Evolutionary conservation across 1,140 invertebrate genomes (phyloP), one percentile per base, ranked within the genome.

Genomic region (Drosophila lacteicornis): DNA sequence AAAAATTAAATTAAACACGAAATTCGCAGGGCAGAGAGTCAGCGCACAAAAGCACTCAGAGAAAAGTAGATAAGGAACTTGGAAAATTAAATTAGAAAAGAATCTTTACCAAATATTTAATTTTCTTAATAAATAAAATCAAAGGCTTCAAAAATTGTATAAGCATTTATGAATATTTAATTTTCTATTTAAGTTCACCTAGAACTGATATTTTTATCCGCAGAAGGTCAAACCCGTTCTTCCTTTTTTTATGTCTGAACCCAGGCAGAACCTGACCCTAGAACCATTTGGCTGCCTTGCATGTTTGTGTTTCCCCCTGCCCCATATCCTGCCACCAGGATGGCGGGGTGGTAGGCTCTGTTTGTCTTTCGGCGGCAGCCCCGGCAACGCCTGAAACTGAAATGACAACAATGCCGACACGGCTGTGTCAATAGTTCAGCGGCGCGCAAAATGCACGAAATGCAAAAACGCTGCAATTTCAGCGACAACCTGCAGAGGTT

Each of bases 351-450:
- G 19, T 38, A 43, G 42, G 38, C 43, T 46, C 42, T 68, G 67
- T 67, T 82, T 68, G 65, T 78, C 67, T 75, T 62, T 68, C 45
- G 61, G 22, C 47, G 45, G 11, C n/a, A 50, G 7, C 15, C 43
- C 22, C 9, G 33, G 43, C 67, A 58, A 51, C 49, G 66, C 60
- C 40, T 46, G 45, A 38, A 65, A 71, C 59, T 66, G 42, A 51
- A 60, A 74, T 53, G 53, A 58, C 57, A 77, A 71, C 19, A 71
- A 42, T 75, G 83, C 57, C 79, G 84, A 83, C 82, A 79, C 59
- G 83, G 45, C 70, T 79, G 42, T 86, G 83, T 79, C 83, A 86
- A 86, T 76, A 75, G 75, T 33, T 33, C 62, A 58, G 42, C 50
- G 45, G 43, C 11, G 19, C 59, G 56, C 57, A 49, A 73, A 71